These are phyloP conservation scores for Ceratina australensis DNA, from an alignment of 1,140 invertebrate genomes.

Conservation along the genomic window DNA sequence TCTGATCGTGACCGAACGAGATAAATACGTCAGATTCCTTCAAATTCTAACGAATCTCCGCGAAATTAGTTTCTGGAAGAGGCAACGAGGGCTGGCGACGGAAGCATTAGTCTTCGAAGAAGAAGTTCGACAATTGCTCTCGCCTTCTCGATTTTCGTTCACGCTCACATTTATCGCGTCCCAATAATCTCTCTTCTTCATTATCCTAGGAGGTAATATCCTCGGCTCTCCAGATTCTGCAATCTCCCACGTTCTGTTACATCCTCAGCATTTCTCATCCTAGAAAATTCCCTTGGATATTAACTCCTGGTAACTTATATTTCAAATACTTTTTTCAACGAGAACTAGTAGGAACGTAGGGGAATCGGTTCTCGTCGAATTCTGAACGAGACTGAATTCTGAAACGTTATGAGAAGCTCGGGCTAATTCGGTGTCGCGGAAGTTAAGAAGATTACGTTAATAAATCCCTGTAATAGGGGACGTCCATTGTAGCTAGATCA, in stretches of 20 bases:
- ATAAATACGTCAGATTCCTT: conserved; percentile 53
- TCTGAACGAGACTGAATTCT: conserved; percentile 45
- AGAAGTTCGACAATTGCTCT: conserved; percentile 60
- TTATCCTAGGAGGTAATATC: conserved; percentile 21
- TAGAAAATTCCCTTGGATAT: no score
- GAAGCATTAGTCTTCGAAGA: conserved; percentile 56
- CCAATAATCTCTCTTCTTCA: conserved; percentile 56
- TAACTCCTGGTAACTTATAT: no score
- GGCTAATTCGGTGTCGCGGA: conserved; percentile 41
- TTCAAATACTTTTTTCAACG: no score
- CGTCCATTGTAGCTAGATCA: conserved; percentile 57
- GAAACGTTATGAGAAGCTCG: conserved; percentile 46
- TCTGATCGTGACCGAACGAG: not conserved
- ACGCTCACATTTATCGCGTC: conserved; percentile 52
- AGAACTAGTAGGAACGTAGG: no score
- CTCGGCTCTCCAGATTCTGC: not conserved
- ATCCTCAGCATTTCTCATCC: no score
- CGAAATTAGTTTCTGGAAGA: conserved; percentile 55
- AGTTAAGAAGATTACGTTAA: conserved; percentile 69
- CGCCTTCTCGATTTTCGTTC: conserved; percentile 58
- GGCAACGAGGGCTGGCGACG: not conserved
- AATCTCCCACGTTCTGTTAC: no score
- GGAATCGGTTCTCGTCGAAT: not conserved
- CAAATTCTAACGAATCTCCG: conserved; percentile 46
- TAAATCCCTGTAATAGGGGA: conserved; percentile 60